A percentile compares a stretch with the other conserved stretches of the same genome.
These are phyloP conservation scores for Machaerirhynchus nigripectus DNA, from an alignment of 2,113 vertebrate species.

Conservation along the genomic window DNA sequence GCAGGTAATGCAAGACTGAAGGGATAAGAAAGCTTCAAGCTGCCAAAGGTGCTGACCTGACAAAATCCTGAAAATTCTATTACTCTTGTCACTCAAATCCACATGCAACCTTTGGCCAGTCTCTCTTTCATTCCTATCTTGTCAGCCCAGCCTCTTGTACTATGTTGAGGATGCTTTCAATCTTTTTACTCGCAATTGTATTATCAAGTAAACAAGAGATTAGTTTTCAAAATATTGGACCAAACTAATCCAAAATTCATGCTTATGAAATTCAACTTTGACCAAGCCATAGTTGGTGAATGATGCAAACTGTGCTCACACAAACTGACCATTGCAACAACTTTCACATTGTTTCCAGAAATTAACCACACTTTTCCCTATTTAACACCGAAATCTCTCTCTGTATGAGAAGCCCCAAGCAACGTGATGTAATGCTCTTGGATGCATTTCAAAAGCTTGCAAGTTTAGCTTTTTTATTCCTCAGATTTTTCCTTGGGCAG, in stretches of 20 bases:
- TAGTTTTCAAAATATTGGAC: background rate
- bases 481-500: background rate
- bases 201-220: background rate
- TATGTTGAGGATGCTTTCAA: background rate
- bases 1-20: background rate
- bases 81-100: background rate
- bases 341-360: background rate
- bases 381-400: background rate
- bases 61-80: background rate
- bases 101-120: background rate
- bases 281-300: background rate
- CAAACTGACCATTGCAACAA: background rate
- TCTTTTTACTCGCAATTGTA: background rate
- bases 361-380: background rate
- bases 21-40: background rate
- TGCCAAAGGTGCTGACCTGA: background rate
- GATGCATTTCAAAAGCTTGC: background rate
- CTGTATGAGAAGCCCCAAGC: background rate
- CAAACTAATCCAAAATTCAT: background rate
- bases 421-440: background rate
- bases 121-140: background rate
- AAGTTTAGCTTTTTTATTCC: background rate
- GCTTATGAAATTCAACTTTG: background rate
- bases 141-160: background rate
- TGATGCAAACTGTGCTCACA: background rate